These are phyloP conservation scores for Parauchenoglanis ngamensis DNA, from an alignment of 2,797 vertebrate genomes.

Conservation along the genomic window DNA sequence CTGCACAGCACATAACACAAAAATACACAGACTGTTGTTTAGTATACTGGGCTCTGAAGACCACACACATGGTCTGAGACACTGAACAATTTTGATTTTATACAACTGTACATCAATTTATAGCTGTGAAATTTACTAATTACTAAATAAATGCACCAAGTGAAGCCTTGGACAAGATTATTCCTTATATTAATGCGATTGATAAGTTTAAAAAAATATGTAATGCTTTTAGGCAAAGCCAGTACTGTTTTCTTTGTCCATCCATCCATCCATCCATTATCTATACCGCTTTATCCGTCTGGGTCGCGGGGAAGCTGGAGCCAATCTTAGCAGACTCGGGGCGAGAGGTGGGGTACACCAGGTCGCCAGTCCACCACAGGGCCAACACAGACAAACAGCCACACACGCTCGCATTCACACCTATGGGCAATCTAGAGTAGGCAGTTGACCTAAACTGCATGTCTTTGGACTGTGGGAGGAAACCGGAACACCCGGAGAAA, in stretches of 20 bases:
- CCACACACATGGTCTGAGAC: background rate
- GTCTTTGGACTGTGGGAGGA: no score
- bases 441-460: no score
- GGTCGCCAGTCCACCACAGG: no score
- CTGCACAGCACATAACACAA: background rate
- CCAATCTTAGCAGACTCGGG: no score
- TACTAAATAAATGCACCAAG: background rate
- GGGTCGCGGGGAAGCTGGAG: no score
- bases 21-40: constrained; percentile 4
- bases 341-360: no score
- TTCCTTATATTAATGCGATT: background rate
- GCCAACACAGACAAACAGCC: no score
- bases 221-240: background rate
- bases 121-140: background rate
- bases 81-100: background rate
- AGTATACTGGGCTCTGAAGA: constrained; percentile 7
- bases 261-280: no score
- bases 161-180: background rate
- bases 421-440: no score
- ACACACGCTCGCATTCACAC: no score
- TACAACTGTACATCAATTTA: background rate
- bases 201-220: background rate
- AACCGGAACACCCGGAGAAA: no score
- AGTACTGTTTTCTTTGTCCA: background rate
- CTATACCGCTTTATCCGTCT: no score